Evolutionary conservation across 2,113 vertebrate genomes (phyloP).

Genomic region (Crotalus viridis): DNA sequence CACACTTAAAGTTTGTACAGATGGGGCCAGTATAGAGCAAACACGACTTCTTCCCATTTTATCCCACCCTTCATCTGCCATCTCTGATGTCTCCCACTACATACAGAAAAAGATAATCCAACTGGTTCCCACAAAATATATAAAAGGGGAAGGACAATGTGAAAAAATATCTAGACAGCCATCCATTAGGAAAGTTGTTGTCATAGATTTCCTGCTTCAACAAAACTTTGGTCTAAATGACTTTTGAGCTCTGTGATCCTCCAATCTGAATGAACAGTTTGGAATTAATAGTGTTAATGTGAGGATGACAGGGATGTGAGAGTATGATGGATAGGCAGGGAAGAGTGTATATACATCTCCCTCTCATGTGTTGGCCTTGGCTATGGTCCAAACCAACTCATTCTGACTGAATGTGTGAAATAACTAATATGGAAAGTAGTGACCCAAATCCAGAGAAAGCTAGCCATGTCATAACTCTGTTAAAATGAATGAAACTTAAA

Average conservation of each 20-base stretch:
- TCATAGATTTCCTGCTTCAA: background rate
- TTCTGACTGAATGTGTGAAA: background rate
- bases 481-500: background rate
- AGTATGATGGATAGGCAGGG: background rate
- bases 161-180: background rate
- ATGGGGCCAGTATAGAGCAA: background rate
- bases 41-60: background rate
- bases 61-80: background rate
- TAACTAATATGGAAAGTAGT: background rate
- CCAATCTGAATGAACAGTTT: background rate
- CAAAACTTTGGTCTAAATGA: background rate
- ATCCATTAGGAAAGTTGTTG: background rate
- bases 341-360: background rate
- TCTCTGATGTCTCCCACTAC: background rate
- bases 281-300: background rate
- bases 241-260: background rate
- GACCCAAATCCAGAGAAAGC: background rate
- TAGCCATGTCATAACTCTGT: background rate
- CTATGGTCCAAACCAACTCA: background rate
- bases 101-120: background rate
- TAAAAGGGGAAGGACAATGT: background rate
- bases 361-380: background rate
- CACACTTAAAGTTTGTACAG: background rate
- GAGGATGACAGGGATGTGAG: background rate
- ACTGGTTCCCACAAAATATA: background rate